Evolutionary conservation across 1,140 invertebrate species (phyloP).

Genomic region (Papilio polyxenes): DNA sequence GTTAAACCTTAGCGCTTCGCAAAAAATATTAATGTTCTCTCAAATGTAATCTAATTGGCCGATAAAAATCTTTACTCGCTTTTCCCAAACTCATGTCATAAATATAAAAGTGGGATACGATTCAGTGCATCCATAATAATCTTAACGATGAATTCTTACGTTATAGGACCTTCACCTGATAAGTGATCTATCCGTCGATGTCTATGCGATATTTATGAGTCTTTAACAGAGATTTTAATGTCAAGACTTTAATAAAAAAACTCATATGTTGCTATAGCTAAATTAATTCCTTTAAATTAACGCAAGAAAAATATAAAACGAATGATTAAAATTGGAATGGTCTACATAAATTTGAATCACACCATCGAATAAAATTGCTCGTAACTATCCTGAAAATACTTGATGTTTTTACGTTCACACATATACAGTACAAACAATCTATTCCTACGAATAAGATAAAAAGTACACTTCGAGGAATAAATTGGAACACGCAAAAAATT

Average conservation of each 20-base stretch:
- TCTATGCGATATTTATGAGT: not conserved
- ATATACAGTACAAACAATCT: not conserved
- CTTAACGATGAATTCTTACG: not conserved
- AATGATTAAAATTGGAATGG: not conserved
- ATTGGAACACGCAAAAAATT: constrained; percentile 53
- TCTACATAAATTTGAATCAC: not conserved
- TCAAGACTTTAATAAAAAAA: not conserved
- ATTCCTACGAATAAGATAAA: constrained; percentile 11
- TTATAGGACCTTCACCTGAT: not conserved
- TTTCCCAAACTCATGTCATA: too few relatives aligned
- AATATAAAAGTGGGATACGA: too few relatives aligned
- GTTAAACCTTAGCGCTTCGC: too few relatives aligned
- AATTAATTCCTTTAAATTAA: not conserved
- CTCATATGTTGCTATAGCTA: too few relatives aligned
- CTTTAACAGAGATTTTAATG: not conserved
- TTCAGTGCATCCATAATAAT: not conserved
- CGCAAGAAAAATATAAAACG: not conserved
- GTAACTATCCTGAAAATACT: not conserved
- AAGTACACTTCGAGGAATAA: constrained; percentile 47
- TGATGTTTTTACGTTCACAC: not conserved
- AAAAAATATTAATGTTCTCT: too few relatives aligned
- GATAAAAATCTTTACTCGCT: too few relatives aligned
- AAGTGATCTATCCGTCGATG: not conserved
- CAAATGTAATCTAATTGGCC: too few relatives aligned
- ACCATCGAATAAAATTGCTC: not conserved